Evolutionary conservation across 2,113 vertebrate species (phyloP).

Genomic region (Charina bottae): DNA sequence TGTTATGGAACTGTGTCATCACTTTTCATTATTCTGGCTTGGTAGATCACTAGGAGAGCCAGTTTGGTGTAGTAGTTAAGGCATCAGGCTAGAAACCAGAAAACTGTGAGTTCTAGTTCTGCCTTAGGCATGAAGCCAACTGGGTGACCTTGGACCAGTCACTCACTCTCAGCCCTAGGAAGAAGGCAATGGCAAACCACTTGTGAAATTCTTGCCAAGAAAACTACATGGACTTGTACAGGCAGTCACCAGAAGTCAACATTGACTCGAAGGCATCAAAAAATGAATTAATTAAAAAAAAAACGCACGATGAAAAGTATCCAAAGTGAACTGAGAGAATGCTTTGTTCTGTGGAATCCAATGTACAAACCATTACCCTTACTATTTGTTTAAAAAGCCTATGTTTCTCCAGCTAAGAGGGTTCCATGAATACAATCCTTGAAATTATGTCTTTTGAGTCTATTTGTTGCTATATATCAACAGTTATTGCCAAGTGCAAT

Average conservation of each 20-base stretch:
- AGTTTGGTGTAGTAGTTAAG: neutral
- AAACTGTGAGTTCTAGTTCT: neutral
- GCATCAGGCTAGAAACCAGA: neutral
- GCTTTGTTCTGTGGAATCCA: neutral
- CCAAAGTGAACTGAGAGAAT: neutral
- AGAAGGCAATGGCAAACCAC: neutral
- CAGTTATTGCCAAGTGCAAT: neutral
- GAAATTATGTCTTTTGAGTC: neutral
- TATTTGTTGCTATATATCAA: neutral
- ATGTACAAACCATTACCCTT: neutral
- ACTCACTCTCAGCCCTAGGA: neutral
- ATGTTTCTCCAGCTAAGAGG: neutral
- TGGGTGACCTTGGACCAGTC: neutral
- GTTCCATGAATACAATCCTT: neutral
- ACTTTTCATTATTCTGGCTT: neutral
- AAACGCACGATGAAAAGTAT: neutral
- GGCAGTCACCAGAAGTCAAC: neutral
- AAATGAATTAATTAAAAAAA: too few relatives aligned
- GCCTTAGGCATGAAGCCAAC: neutral
- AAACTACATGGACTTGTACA: neutral
- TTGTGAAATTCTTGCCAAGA: neutral
- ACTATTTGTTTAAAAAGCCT: neutral
- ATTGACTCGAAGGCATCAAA: neutral
- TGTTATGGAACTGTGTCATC: neutral
- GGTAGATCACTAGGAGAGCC: neutral